Percentiles rank a stretch among this genome's conserved stretches.
These are phyloP conservation scores for Papilio helenus DNA, from an alignment of 1,140 invertebrate genomes.

Conservation along the genomic window DNA sequence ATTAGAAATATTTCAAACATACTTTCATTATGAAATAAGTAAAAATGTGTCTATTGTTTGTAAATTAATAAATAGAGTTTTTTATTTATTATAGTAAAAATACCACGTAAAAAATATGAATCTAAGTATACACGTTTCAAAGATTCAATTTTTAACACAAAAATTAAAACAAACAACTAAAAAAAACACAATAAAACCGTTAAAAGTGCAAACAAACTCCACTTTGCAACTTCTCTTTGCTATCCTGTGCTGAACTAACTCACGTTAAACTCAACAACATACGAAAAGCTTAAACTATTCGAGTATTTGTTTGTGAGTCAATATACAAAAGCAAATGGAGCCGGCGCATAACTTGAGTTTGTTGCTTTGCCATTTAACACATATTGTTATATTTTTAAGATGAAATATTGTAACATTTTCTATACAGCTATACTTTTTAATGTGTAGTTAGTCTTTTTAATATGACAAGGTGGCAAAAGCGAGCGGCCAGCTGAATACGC, in stretches of 20 bases:
- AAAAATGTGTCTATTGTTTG: too few relatives aligned
- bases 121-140: too few relatives aligned
- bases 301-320: slow-evolving; percentile 7
- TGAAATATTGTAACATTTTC: too few relatives aligned
- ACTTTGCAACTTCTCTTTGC: slow-evolving; percentile 10
- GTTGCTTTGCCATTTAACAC: background rate
- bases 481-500: too few relatives aligned
- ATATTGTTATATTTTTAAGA: background rate
- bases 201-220: slow-evolving; percentile 6
- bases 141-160: background rate
- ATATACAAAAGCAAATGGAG: slow-evolving; percentile 16
- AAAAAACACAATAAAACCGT: background rate
- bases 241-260: background rate
- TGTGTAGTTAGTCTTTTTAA: too few relatives aligned
- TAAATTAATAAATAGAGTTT: too few relatives aligned
- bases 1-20: too few relatives aligned
- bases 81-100: too few relatives aligned
- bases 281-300: slow-evolving; percentile 17
- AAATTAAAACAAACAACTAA: background rate
- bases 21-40: too few relatives aligned
- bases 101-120: too few relatives aligned
- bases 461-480: too few relatives aligned
- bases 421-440: too few relatives aligned
- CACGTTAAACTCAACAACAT: slow-evolving; percentile 2
- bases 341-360: background rate